Base-by-base conservation (phyloP, 2,113 vertebrate genomes). In the Oreamnos americanus region DNA sequence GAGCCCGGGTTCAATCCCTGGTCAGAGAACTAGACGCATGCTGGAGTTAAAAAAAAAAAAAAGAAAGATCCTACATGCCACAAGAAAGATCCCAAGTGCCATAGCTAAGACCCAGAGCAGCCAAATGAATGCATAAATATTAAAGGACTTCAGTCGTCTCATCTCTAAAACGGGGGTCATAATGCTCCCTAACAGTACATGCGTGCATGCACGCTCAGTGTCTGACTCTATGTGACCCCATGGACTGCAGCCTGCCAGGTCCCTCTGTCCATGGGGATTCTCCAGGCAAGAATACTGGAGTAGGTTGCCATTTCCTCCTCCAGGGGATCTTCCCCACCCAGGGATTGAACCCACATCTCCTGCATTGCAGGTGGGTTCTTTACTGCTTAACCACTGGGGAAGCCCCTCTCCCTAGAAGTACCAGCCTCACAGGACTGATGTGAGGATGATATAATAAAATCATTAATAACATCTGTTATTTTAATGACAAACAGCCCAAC, bases 1-100 rank as follows among this genome's bases (percentile, higher is more conserved):
- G 36, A 1, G 23, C 39, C 12, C 0, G 0, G 12, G 5, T 76
- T 76, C 6, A 23, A 76, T 76, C 39, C 39, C 23, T 43, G 71
- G 39, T 76, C 39, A 43, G 71, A 39, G 71, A 76, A 15, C 71
- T 43, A 43, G 39, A 76, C 14, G 39, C 39, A 26, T 43, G 39
- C 23, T 43, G 6, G 23, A 26, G 30, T 25, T 43, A 26, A 43
- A 43, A 76, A 76, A 74, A 39, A 36, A 71, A 39, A 71, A 71
- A 39, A 71, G 14, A 67, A 25, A 71, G 4, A 71, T 43, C 39
- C 23, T 76, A 26, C 71, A 26, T 15, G 71, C 23, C 39, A 26
- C 19, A 43, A 43, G 71, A 26, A 43, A 7, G 23, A 76, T 76
- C 1, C 39, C 71, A 76, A 43, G 71, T 26, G 39, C 39, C 71